Base-by-base conservation (phyloP, 2,888 invertebrate species). In the Leptura quadrifasciata region DNA sequence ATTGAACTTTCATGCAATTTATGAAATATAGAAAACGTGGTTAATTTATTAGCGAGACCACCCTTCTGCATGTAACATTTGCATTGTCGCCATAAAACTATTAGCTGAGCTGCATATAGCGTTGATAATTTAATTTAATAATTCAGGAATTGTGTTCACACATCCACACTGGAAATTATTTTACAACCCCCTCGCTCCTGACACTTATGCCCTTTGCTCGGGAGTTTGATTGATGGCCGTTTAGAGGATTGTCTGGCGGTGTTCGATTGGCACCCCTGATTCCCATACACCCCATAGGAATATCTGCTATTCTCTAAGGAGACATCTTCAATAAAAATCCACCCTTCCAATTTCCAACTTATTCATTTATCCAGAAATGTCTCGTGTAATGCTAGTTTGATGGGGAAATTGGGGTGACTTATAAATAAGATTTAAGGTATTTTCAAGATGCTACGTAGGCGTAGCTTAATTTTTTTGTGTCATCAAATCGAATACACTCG, bases 291-390 rank as follows among this genome's bases (percentile, higher is more conserved):
- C 84, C 84, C 78, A 68, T 73, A 79, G 84, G 83, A 84, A 82
- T 79, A 80, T 76, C 74, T 65, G 72, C 79, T 80, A 80, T 82
- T 73, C 84, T 83, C 84, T 31, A 76, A 82, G 84, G 85, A 84
- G 80, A 76, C 80, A 80, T 83, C 83, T 82, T 83, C 84, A 83
- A 83, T 84, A 83, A 84, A 85, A 85, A 84, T 82, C 83, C 83
- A 78, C 84, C 84, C 84, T 83, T 78, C 81, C 84, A 84, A 82
- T 82, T 83, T 79, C 81, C 72, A 80, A 81, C 81, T 81, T 83
- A 83, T 83, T 84, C 85, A 83, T 84, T 85, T 84, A 85, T 84
- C 83, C 80, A 90, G 90, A 91, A 90, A 75, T 89, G 78, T 74
- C 65, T 57, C 58, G 20, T 69, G 69, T 69, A 69, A 69, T 69